Conservation (phyloP, 1,140 invertebrate species). For the Eurosta solidaginis region DNA sequence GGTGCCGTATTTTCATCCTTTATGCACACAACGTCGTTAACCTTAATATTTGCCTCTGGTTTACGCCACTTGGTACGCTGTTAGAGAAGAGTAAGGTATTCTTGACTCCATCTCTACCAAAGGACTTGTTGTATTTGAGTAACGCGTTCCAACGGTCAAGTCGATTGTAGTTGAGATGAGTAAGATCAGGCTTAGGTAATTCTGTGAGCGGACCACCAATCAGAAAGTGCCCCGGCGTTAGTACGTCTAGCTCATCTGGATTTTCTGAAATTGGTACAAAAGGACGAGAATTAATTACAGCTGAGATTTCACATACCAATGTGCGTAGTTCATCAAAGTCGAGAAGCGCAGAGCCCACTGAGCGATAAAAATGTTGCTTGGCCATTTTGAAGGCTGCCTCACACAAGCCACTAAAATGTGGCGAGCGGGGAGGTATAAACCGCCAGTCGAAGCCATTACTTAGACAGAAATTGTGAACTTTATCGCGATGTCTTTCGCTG, state of each 20-base stretch:
- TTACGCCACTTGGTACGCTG: slow-evolving; percentile 27
- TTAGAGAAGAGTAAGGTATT: background rate
- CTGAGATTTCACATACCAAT: background rate
- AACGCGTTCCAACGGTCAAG: background rate
- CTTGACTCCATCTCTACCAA: slow-evolving; percentile 15
- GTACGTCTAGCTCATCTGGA: background rate
- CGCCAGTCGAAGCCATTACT: slow-evolving; percentile 42
- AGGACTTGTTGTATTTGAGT: background rate
- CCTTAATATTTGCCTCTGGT: background rate
- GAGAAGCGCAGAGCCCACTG: slow-evolving; percentile 36
- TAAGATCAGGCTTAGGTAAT: background rate
- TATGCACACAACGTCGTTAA: background rate
- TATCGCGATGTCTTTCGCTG: background rate
- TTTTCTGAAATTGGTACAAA: background rate
- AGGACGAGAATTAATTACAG: background rate
- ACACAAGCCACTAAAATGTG: slow-evolving; percentile 48
- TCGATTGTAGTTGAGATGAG: background rate
- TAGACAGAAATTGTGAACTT: slow-evolving; percentile 4
- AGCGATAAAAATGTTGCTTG: no score
- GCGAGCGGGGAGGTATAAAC: slow-evolving; percentile 42
- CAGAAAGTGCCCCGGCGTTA: background rate
- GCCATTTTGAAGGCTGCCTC: no score
- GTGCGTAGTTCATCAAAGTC: background rate
- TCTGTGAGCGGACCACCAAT: background rate
- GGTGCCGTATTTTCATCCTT: no score